Percentiles rank a stretch among this genome's conserved stretches.
These are phyloP conservation scores for Cerastis leucographa DNA, from an alignment of 2,888 invertebrate genomes.

Conservation along the genomic window DNA sequence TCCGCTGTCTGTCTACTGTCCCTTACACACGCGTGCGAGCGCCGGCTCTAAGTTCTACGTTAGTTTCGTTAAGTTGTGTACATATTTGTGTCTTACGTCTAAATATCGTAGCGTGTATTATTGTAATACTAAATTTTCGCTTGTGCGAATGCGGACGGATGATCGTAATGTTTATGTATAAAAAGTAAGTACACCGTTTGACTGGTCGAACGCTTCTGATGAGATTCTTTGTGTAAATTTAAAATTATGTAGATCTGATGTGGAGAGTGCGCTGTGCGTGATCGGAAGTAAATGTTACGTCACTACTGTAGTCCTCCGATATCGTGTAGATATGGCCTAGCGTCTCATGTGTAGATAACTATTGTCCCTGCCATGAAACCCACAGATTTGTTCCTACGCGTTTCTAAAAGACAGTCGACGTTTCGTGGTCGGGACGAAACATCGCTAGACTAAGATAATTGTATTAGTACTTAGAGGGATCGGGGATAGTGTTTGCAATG, in stretches of 20 bases:
- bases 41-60: slow-evolving; percentile 57
- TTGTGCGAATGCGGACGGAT: slow-evolving; percentile 68
- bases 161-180: slow-evolving; percentile 63
- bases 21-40: slow-evolving; percentile 18
- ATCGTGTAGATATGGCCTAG: slow-evolving; percentile 75
- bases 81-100: slow-evolving; percentile 76
- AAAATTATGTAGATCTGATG: slow-evolving; percentile 75
- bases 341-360: slow-evolving; percentile 65
- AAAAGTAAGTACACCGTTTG: slow-evolving; percentile 65
- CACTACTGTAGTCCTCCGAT: slow-evolving; percentile 63
- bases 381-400: slow-evolving; percentile 44
- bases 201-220: slow-evolving; percentile 67
- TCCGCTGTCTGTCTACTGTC: slow-evolving; percentile 5
- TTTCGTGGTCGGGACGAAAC: slow-evolving; percentile 53
- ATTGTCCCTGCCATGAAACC: slow-evolving; percentile 59
- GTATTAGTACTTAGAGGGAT: slow-evolving; percentile 86
- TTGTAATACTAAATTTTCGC: slow-evolving; percentile 70
- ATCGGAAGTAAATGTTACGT: slow-evolving; percentile 63
- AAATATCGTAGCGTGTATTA: slow-evolving; percentile 73
- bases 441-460: slow-evolving; percentile 77
- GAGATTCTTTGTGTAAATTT: slow-evolving; percentile 72
- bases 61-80: slow-evolving; percentile 73
- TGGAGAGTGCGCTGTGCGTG: slow-evolving; percentile 71
- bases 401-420: slow-evolving; percentile 57
- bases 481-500: slow-evolving; percentile 77